Percentiles rank a stretch among this genome's conserved stretches.
Conservation (phyloP, 2,888 invertebrate species). For the Pilophorus perplexus region DNA sequence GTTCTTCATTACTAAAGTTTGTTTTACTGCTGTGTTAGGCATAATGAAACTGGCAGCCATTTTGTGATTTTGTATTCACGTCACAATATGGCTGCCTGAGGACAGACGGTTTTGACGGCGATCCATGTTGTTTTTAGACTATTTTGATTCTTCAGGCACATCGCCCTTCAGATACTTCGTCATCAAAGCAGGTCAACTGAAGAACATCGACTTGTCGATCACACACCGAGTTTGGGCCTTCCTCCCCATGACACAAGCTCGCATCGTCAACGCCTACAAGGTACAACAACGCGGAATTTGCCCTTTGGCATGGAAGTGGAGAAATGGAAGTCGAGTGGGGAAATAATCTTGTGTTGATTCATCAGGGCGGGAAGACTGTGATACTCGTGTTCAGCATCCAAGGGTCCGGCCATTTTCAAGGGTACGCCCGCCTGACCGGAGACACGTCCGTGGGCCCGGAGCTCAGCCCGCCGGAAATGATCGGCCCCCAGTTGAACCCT, state of each 20-base stretch:
- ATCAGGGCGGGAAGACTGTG: constrained; percentile 53
- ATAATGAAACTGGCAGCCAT: no score
- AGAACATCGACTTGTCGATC: constrained; percentile 59
- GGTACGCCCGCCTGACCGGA: constrained; percentile 53
- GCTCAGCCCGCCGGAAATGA: constrained; percentile 51
- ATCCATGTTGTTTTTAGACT: no score
- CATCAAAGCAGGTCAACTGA: constrained; percentile 60
- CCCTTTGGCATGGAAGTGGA: not conserved
- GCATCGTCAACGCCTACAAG: constrained; percentile 60
- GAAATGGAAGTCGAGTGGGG: not conserved
- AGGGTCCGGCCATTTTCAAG: constrained; percentile 57
- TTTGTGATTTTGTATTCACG: no score
- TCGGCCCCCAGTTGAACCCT: constrained; percentile 49
- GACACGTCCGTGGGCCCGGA: constrained; percentile 50
- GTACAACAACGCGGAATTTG: constrained; percentile 52
- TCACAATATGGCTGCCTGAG: no score
- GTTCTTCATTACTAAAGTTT: no score
- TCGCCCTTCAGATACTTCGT: constrained; percentile 57
- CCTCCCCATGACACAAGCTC: constrained; percentile 61
- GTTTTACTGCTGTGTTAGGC: no score
- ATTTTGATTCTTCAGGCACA: constrained; percentile 36
- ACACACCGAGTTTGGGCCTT: constrained; percentile 60
- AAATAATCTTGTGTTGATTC: not conserved
- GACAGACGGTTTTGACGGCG: no score
- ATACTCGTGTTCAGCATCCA: constrained; percentile 59